Evolutionary conservation across 2,888 invertebrate species (phyloP), one percentile per base, ranked within the genome.

Genomic region (Omphaloscelis lunosa): DNA sequence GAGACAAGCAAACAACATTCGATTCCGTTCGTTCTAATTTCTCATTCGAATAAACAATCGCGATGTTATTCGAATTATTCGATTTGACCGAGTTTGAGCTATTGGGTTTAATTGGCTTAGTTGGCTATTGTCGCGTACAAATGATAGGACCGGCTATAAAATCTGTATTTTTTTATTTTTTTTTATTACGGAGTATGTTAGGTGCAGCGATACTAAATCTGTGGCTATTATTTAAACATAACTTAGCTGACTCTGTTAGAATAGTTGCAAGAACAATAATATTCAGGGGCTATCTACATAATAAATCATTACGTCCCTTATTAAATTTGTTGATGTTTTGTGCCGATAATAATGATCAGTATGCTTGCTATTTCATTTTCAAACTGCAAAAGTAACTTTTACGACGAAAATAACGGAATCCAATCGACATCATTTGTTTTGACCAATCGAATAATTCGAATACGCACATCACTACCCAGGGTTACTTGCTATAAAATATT

Each of bases 401-500:
- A 34, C 58, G 58, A 27, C 0, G 0, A 29, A 59, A 17, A 8
- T 17, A 58, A 27, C 7, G 7, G 6, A 58, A 58, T 58, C 15
- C 27, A 29, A 20, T 5, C 9, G 61, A 34, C 1, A 20, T 59
- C 2, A 56, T 20, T 34, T 58, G 11, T 34, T 34, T 34, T 51
- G 29, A 53, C 29, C 39, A 65, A 59, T 58, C 66, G 58, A 68
- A 74, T 73, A 59, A 75, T 34, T 51, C 59, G 15, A 41, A 59
- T 61, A 71, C 17, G 45, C 48, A 34, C 77, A 12, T 63, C 72
- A 56, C 85, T 82, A 77, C 0, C n/a, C 0, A 29, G 39, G 58
- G 58, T 62, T 39, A 63, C 71, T 67, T 29, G 56, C 56, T 53
- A 84, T 84, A 78, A 90, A 90, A 88, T 89, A 90, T 89, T 87